phyloP scores from a whole-genome alignment of 1,140 invertebrate species.

The Sinonovacula constricta region DNA sequence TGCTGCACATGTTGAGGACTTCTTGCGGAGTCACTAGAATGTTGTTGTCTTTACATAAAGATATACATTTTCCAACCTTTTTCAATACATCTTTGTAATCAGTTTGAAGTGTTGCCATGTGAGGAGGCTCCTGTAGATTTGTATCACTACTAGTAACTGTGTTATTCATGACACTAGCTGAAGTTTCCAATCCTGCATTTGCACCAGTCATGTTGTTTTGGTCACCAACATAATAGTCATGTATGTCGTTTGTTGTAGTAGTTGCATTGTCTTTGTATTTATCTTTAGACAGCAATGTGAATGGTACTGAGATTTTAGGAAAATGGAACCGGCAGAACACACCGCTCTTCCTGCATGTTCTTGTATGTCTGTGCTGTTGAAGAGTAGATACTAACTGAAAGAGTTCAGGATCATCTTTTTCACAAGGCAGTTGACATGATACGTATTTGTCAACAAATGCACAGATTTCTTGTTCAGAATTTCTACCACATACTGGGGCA shows the following conservation, averaged over 20 bases:
- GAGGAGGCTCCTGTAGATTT: no score
- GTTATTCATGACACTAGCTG: neutral
- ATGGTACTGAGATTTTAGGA: neutral
- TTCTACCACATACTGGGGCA: slow-evolving; percentile 15
- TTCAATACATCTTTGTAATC: neutral
- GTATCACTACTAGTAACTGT: neutral
- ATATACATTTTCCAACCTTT: neutral
- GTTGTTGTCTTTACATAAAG: neutral
- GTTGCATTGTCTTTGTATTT: neutral
- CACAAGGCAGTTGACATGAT: neutral
- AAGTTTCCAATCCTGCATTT: neutral
- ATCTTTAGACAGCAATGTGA: slow-evolving; percentile 15
- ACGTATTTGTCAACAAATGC: slow-evolving; percentile 20
- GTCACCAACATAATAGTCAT: slow-evolving; percentile 5
- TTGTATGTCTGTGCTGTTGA: neutral
- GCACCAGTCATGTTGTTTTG: neutral
- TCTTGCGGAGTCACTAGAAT: no score
- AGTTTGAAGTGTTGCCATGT: no score
- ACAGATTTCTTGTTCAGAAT: slow-evolving; percentile 1
- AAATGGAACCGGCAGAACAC: neutral
- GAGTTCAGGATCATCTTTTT: neutral
- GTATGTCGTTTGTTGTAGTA: neutral
- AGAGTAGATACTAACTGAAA: neutral
- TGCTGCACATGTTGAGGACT: neutral
- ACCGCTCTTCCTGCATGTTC: neutral